phyloP scores from a whole-genome alignment of 2,797 vertebrate genomes.

The Enteromius argenteus region DNA sequence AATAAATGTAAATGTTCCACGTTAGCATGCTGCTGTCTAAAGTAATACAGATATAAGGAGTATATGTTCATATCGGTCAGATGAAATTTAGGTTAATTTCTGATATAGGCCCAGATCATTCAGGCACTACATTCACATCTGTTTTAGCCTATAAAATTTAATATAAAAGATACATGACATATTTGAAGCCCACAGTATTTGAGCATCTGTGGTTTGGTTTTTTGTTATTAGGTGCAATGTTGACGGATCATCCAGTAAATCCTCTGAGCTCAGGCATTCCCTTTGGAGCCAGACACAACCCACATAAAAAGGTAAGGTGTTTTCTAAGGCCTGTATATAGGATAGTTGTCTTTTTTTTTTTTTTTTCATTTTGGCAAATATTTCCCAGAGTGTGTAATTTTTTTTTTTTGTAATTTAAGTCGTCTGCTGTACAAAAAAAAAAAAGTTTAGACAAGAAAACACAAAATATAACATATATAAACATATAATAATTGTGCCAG shows the following conservation, averaged over 20 bases:
- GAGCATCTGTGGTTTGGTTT: background rate
- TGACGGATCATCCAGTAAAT: conserved; percentile 57
- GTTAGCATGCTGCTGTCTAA: conserved; percentile 1
- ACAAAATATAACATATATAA: background rate
- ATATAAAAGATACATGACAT: background rate
- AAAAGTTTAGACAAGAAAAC: background rate
- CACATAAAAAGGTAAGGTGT: conserved; percentile 54
- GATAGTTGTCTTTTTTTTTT: background rate
- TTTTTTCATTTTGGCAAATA: background rate
- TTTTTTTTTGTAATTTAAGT: background rate
- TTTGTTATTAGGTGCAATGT: conserved; percentile 55
- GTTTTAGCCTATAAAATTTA: background rate
- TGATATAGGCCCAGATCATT: background rate
- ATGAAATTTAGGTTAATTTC: background rate
- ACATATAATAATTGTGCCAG: background rate
- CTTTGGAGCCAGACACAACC: conserved; percentile 37
- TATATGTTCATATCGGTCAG: background rate
- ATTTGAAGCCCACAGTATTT: background rate
- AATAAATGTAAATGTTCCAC: background rate
- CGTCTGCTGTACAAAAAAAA: background rate
- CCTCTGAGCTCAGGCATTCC: conserved; percentile 46
- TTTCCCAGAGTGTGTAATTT: background rate
- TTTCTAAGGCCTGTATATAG: background rate
- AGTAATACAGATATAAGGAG: background rate
- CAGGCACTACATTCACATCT: background rate